Evolutionary conservation across 2,113 vertebrate genomes (phyloP).

Genomic region (Lepidothrix coronata): DNA sequence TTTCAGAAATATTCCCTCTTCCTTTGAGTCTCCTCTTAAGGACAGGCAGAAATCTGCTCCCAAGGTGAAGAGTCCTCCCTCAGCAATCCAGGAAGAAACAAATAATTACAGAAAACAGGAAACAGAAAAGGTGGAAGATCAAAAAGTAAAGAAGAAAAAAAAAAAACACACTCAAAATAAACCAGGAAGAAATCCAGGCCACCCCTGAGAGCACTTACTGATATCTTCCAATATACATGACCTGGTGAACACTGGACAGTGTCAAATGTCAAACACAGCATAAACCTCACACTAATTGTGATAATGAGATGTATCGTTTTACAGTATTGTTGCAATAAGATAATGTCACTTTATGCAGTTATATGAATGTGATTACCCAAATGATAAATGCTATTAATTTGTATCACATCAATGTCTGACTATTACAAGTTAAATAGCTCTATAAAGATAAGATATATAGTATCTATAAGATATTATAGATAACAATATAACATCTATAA

Average conservation of each 20-base stretch:
- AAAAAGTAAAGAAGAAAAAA: background rate
- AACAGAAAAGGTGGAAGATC: background rate
- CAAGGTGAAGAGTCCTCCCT: background rate
- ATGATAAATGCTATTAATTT: background rate
- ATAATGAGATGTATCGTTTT: background rate
- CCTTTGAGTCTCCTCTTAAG: background rate
- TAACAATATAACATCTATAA: background rate
- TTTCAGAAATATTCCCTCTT: background rate
- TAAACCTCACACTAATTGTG: background rate
- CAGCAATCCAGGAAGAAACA: background rate
- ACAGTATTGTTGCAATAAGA: background rate
- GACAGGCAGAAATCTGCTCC: background rate
- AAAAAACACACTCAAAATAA: background rate
- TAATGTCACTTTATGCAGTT: background rate
- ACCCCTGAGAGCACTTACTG: background rate
- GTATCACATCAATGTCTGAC: background rate
- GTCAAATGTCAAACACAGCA: background rate
- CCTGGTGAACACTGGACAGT: background rate
- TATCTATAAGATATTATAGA: background rate
- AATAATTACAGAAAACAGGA: background rate
- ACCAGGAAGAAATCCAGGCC: background rate
- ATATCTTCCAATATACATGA: fast-evolving
- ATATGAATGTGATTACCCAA: background rate
- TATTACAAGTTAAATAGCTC: background rate
- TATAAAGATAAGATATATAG: background rate